Evolutionary conservation across 2,888 invertebrate genomes (phyloP).

Genomic region (Callyntrura guangdongensis): DNA sequence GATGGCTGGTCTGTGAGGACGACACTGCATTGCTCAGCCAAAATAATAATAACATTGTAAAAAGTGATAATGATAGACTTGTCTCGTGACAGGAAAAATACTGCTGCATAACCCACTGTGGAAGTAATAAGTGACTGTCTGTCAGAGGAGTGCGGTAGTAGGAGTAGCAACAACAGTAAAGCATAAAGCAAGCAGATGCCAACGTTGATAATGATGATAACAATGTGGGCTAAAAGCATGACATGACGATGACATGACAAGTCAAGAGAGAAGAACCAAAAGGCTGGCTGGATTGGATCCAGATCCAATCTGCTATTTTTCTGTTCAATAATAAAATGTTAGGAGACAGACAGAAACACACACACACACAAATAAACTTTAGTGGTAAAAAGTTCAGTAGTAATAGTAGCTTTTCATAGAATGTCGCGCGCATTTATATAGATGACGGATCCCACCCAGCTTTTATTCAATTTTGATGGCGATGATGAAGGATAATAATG

Average conservation of each 20-base stretch:
- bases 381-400: slow-evolving; percentile 29
- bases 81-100: slow-evolving; percentile 60
- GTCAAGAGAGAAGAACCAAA: slow-evolving; percentile 58
- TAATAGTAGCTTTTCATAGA: slow-evolving; percentile 7
- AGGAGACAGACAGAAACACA: background rate
- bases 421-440: background rate
- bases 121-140: too few relatives aligned
- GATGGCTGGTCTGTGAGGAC: background rate
- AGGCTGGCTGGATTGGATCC: slow-evolving; percentile 6
- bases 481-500: background rate
- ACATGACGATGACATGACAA: slow-evolving; percentile 65
- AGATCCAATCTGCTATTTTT: slow-evolving; percentile 23
- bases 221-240: slow-evolving; percentile 65
- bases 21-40: slow-evolving; percentile 21
- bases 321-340: background rate
- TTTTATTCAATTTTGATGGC: slow-evolving; percentile 29
- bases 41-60: slow-evolving; percentile 54
- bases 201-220: slow-evolving; percentile 56
- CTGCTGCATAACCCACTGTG: background rate
- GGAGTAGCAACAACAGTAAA: background rate
- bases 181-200: background rate
- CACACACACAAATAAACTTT: slow-evolving; percentile 3
- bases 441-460: slow-evolving; percentile 52
- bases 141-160: background rate
- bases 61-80: slow-evolving; percentile 74